Evolutionary conservation across 30 jellyfish, hydroid and myxozoan genomes (phyloP).

Genomic region (Turritopsis dohrnii): DNA sequence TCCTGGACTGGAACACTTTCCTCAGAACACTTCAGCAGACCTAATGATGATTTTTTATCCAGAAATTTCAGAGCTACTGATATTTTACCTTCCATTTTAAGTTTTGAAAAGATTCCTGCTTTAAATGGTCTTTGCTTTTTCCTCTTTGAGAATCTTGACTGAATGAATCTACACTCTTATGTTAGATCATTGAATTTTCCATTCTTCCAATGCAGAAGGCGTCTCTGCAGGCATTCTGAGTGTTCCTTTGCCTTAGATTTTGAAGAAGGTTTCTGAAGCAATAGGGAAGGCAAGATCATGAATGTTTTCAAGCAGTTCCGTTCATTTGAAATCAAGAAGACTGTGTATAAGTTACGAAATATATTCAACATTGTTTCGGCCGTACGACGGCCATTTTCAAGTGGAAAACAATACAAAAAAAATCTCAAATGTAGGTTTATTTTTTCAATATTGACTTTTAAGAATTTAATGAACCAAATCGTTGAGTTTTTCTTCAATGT

Average conservation of each 20-base stretch:
- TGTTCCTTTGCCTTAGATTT: slow-evolving; percentile 1
- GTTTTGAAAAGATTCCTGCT: not conserved
- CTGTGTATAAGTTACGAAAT: too few species aligned
- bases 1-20: not conserved
- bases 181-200: not conserved
- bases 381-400: too few species aligned
- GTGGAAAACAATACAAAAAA: too few species aligned
- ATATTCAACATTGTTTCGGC: too few species aligned
- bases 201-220: not conserved
- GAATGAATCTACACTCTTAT: not conserved
- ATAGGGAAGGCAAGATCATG: not conserved
- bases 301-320: too few species aligned
- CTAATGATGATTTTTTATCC: not conserved
- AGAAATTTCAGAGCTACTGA: slow-evolving; percentile 3
- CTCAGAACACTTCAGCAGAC: not conserved
- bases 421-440: too few species aligned
- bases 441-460: too few species aligned
- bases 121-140: not conserved
- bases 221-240: not conserved
- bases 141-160: not conserved
- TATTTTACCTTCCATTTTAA: not conserved
- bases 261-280: not conserved
- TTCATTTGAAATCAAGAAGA: too few species aligned
- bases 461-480: too few species aligned
- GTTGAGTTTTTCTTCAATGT: too few species aligned